Conservation (phyloP, 2,888 invertebrate species). For the Harpagoxenus sublaevis region DNA sequence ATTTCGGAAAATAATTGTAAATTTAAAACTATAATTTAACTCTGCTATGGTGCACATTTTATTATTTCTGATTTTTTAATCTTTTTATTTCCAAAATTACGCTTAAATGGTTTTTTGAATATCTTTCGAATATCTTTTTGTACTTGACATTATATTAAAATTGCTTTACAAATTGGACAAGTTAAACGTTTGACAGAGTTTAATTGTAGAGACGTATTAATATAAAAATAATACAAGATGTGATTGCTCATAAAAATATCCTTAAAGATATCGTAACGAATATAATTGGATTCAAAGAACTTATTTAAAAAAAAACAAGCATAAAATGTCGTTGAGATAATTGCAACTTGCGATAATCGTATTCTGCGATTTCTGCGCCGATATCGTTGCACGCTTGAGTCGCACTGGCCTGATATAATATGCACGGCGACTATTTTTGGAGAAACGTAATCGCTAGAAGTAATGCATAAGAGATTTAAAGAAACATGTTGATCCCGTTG, state of each 20-base stretch:
- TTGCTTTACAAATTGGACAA: background rate
- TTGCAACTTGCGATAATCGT: background rate
- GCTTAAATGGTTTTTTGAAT: background rate
- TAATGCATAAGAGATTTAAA: background rate
- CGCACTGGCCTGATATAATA: slow-evolving; percentile 11
- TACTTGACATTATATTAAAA: background rate
- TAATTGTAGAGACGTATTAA: background rate
- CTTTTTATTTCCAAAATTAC: background rate
- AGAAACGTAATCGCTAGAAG: background rate
- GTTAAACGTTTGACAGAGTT: background rate
- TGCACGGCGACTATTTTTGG: slow-evolving; percentile 17
- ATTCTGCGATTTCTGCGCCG: background rate
- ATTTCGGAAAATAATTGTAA: background rate
- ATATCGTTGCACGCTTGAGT: background rate
- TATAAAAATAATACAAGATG: background rate
- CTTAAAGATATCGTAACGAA: background rate
- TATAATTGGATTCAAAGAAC: background rate
- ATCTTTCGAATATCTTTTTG: background rate
- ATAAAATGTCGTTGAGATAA: background rate
- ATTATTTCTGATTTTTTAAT: background rate
- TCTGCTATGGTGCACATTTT: background rate
- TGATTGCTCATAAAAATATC: background rate
- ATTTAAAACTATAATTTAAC: background rate
- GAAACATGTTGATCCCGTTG: background rate
- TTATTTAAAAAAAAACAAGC: slow-evolving; percentile 17